Conservation (phyloP, 1,140 invertebrate species). For the Scaptomyza hsui region DNA sequence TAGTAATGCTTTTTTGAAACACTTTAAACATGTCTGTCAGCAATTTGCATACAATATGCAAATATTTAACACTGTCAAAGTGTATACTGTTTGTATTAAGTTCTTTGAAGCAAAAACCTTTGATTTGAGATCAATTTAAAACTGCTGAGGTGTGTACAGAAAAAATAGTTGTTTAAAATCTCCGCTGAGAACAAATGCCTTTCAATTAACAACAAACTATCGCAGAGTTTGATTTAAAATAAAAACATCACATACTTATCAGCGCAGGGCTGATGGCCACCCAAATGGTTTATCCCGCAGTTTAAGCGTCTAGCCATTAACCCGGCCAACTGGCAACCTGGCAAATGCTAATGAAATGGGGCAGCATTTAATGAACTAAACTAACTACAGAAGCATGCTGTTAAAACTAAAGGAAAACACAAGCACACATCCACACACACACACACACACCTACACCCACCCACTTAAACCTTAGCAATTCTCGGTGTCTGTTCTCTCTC, state of each 20-base stretch:
- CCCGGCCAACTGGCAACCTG: constrained; percentile 7
- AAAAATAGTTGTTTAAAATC: too few species aligned
- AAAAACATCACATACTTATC: constrained; percentile 25
- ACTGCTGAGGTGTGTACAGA: too few species aligned
- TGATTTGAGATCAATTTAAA: neutral
- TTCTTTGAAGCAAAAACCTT: neutral
- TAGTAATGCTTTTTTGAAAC: constrained; percentile 10
- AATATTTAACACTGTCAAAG: constrained; percentile 12
- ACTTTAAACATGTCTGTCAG: constrained; percentile 12
- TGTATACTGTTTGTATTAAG: neutral
- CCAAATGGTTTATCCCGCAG: neutral
- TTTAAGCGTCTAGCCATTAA: constrained; percentile 24
- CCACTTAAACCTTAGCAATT: constrained; percentile 15
- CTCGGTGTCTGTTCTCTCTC: neutral
- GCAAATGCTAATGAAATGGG: constrained; percentile 46
- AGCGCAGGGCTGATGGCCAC: neutral
- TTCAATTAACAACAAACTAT: constrained; percentile 11
- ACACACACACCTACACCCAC: constrained; percentile 9
- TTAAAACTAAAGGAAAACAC: constrained; percentile 39
- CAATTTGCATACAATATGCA: constrained; percentile 34
- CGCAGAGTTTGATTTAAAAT: constrained; percentile 4
- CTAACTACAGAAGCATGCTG: constrained; percentile 32
- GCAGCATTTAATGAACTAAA: constrained; percentile 46
- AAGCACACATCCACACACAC: neutral
- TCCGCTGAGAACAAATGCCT: neutral